Base-by-base conservation (phyloP, 2,797 vertebrate species). In the Gobio occitaniae region DNA sequence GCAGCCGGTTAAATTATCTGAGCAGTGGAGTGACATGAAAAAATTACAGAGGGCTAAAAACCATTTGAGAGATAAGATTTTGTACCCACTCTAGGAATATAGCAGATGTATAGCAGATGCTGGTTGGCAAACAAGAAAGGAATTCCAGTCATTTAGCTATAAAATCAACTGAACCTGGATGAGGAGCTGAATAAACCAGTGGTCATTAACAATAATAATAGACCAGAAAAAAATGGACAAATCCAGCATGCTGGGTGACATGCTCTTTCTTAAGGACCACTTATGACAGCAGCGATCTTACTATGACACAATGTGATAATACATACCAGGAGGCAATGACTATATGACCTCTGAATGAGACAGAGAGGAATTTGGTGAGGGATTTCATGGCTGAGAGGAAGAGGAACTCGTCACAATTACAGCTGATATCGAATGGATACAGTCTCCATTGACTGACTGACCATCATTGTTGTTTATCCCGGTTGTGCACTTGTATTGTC, bases 381-480 rank as follows among this genome's bases (percentile, higher is more conserved):
- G 48, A 71, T 70, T 9, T 32, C n/a, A 71, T 59, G 68, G 80
- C 50, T 71, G 32, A 54, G 32, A 54, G 29, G 50, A 69, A 80
- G 9, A 70, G 44, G 59, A 79, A 65, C n/a, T 66, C 3, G 47
- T 70, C 65, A 81, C 13, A 81, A 81, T 79, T 65, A 65, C 11
- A 65, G 59, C 65, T 80, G 21, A 68, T 47, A 59, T 48, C 1
- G 1, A 6, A 17, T 56, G 52, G 52, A 54, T 54, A 6, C 52
- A 54, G 19, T 56, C 54, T 56, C 19, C 3, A 21, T 56, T 56
- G 19, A 8, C 54, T 56, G 19, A 56, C 19, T 3, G 54, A n/a
- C 8, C 2, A 0, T 59, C 21, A n/a, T 10, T n/a, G 3, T 59
- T 10, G 54, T 59, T 59, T 59, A 21, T 59, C 19, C 54, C 7